Base-by-base conservation (phyloP, 1,140 invertebrate genomes). In the Diploscapter pachys region DNA sequence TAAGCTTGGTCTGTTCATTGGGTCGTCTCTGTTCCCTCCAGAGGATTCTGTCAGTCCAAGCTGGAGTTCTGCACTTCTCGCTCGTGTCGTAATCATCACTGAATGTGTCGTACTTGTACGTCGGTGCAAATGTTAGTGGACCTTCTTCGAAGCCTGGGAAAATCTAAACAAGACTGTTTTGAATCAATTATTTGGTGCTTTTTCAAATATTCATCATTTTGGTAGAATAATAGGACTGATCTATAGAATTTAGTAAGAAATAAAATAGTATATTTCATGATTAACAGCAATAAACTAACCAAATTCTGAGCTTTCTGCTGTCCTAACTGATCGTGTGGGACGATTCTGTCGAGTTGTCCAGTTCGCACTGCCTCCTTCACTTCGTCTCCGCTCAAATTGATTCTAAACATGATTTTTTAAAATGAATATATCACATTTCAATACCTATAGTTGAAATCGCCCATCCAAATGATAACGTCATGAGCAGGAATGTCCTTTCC, bases 21-120 rank as follows among this genome's bases (percentile, higher is more conserved):
- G n/a, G 61, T 68, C 72, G 5, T 31, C 31, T 31, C 49, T 68
- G 63, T 31, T 74, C 72, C 62, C 92, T 91, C 92, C 93, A 98
- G 50, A 99, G 88, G 61, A 99, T 89, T 78, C 97, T 88, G 88
- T 99, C 97, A 1, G 96, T 99, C 94, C 95, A 99, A 2, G 97
- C 96, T 0, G 97, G 97, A 3, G 85, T 82, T 59, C 96, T 89
- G 83, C 91, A 92, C 87, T 99, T 99, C 86, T 99, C 97, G 86
- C 95, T 98, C 0, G 96, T 99, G 85, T 99, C 97, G 86, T 98
- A 99, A 88, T 98, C 95, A 87, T 98, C 94, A 83, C 94, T 96
- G 86, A 98, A 98, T 55, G 97, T 87, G 89, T 99, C 97, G 85
- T 98, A 99, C 86, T 99, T 99, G 85, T 99, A 99, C 0, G 96